These are phyloP conservation scores for Pristionchus pacificus DNA, from an alignment of 1,140 invertebrate genomes.

Conservation along the genomic window DNA sequence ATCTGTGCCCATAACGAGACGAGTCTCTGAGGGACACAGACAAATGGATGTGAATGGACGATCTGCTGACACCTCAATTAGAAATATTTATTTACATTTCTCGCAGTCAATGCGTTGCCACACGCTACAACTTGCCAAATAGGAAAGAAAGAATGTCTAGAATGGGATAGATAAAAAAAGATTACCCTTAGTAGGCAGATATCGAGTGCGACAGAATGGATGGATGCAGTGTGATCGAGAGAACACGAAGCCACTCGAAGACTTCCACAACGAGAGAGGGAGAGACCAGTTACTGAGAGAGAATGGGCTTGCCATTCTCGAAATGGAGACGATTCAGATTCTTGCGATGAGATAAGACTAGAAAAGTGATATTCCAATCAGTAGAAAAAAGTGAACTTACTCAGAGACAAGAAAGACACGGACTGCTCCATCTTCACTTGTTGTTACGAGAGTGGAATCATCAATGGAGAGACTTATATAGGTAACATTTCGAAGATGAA, in stretches of 20 bases:
- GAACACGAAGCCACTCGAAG: slow-evolving; percentile 12
- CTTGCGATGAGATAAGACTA: too few relatives aligned
- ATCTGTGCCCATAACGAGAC: slow-evolving; percentile 33
- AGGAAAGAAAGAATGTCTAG: too few relatives aligned
- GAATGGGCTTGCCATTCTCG: slow-evolving; percentile 29
- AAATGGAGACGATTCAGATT: slow-evolving; percentile 20
- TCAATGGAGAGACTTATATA: slow-evolving; percentile 22
- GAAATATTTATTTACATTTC: too few relatives aligned
- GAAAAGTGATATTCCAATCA: neutral
- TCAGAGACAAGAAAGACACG: slow-evolving; percentile 32
- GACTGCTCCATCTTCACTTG: slow-evolving; percentile 27
- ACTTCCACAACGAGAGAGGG: slow-evolving; percentile 14
- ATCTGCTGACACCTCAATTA: slow-evolving; percentile 24
- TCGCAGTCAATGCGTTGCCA: too few relatives aligned
- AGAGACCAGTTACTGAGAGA: slow-evolving; percentile 19
- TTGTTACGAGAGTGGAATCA: slow-evolving; percentile 28
- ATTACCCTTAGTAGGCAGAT: slow-evolving; percentile 24
- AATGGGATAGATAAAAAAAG: neutral
- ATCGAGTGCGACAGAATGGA: slow-evolving; percentile 27
- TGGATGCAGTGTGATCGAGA: slow-evolving; percentile 23
- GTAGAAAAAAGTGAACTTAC: slow-evolving; percentile 14
- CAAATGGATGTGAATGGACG: slow-evolving; percentile 28
- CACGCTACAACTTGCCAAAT: too few relatives aligned
- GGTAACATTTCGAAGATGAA: slow-evolving; percentile 28
- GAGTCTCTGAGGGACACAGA: slow-evolving; percentile 30